Evolutionary conservation across 1,140 invertebrate species (phyloP).

Genomic region (Saccostrea echinata): DNA sequence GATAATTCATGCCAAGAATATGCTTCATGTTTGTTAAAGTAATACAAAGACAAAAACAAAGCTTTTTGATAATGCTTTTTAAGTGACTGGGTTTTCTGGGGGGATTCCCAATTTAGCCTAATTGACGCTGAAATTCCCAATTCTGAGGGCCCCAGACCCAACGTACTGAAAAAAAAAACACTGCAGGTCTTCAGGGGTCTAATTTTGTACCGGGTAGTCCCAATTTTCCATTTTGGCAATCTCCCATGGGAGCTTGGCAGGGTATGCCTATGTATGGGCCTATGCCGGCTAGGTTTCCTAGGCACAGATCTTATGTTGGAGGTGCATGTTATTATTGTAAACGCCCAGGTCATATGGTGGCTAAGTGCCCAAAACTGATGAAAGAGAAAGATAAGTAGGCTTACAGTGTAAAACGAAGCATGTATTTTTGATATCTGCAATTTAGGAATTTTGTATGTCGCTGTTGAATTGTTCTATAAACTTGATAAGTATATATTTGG

Average conservation of each 20-base stretch:
- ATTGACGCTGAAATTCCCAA: no score
- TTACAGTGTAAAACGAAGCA: neutral
- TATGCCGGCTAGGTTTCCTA: conserved; percentile 8
- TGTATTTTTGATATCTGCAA: neutral
- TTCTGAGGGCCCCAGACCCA: no score
- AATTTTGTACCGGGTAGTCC: no score
- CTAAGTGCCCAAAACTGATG: conserved; percentile 44
- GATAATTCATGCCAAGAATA: no score
- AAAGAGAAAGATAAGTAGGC: conserved; percentile 11
- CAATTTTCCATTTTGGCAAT: no score
- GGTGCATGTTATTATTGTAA: conserved; percentile 48
- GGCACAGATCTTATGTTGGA: neutral
- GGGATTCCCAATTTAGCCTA: no score
- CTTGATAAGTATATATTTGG: neutral
- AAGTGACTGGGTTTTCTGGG: no score
- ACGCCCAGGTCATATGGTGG: conserved; percentile 44
- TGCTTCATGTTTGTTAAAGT: no score
- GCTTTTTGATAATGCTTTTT: no score
- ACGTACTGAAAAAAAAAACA: no score
- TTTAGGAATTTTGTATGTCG: neutral
- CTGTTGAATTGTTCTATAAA: neutral
- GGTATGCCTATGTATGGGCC: conserved; percentile 28
- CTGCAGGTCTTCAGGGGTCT: no score
- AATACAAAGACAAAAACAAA: no score
- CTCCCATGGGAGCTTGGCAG: neutral